A percentile compares a stretch with the other conserved stretches of the same genome.
Conservation (phyloP, 2,888 invertebrate genomes). For the Malthinus seriepunctatus region DNA sequence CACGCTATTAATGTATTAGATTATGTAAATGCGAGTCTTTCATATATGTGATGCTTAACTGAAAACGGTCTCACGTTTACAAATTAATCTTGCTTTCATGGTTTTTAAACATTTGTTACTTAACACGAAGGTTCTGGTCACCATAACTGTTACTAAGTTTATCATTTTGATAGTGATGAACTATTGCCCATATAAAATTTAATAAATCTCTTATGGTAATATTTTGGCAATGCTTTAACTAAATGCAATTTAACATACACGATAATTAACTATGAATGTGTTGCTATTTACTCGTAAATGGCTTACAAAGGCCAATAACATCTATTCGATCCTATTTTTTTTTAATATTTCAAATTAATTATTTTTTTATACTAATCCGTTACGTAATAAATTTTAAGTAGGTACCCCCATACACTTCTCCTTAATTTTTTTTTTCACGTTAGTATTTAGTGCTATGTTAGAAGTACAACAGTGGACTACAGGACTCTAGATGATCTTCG, state of each 20-base stretch:
- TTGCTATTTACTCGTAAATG: constrained; percentile 25
- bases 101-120: constrained; percentile 6
- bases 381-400: too few species aligned
- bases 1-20: constrained; percentile 6
- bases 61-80: constrained; percentile 6
- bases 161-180: constrained; percentile 17
- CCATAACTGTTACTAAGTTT: constrained; percentile 7
- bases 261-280: constrained; percentile 33
- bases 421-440: too few species aligned
- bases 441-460: too few species aligned
- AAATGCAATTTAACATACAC: constrained; percentile 19
- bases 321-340: too few species aligned
- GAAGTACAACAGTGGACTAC: too few species aligned
- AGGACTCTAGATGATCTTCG: too few species aligned
- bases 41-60: constrained; percentile 5
- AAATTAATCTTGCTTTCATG: constrained; percentile 12
- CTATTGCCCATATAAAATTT: constrained; percentile 18
- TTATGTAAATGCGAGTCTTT: constrained; percentile 6
- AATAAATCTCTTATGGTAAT: constrained; percentile 33
- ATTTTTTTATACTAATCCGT: too few species aligned
- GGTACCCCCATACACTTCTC: too few species aligned
- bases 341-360: too few species aligned
- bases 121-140: constrained; percentile 11
- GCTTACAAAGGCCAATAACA: too few species aligned
- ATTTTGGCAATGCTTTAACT: constrained; percentile 30